phyloP scores from a whole-genome alignment of 1,140 invertebrate species.

The Rhagoletis pomonella region DNA sequence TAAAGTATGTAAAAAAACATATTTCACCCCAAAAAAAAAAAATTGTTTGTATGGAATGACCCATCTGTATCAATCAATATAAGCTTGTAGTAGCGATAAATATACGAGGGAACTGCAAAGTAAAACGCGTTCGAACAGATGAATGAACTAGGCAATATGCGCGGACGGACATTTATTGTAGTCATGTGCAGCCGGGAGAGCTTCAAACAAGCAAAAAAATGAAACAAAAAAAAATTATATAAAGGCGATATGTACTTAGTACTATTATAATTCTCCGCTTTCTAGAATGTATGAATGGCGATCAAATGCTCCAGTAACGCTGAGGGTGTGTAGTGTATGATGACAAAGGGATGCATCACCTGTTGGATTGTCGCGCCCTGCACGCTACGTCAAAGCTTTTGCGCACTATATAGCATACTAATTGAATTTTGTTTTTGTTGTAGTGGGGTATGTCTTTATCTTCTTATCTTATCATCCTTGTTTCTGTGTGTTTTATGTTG shows the following conservation, averaged over 20 bases:
- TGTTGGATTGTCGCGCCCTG: conserved; percentile 6
- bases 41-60: too few species aligned
- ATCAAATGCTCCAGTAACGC: not conserved
- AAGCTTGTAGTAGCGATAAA: not conserved
- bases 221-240: not conserved
- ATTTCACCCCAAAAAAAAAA: too few species aligned
- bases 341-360: conserved; percentile 4
- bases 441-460: not conserved
- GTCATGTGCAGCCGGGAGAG: not conserved
- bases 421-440: not conserved
- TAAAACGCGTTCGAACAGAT: conserved; percentile 5
- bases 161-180: conserved; percentile 39
- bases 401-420: not conserved
- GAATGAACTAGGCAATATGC: conserved; percentile 13
- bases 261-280: too few species aligned
- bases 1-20: too few species aligned
- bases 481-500: too few species aligned
- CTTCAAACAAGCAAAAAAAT: not conserved
- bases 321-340: not conserved
- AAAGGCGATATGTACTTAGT: too few species aligned
- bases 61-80: not conserved
- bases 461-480: not conserved
- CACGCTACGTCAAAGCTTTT: not conserved
- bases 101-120: conserved; percentile 25
- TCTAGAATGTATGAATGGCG: not conserved